Evolutionary conservation across 2,113 vertebrate genomes (phyloP), one percentile per base, ranked within the genome.

Genomic region (Heteronetta atricapilla): DNA sequence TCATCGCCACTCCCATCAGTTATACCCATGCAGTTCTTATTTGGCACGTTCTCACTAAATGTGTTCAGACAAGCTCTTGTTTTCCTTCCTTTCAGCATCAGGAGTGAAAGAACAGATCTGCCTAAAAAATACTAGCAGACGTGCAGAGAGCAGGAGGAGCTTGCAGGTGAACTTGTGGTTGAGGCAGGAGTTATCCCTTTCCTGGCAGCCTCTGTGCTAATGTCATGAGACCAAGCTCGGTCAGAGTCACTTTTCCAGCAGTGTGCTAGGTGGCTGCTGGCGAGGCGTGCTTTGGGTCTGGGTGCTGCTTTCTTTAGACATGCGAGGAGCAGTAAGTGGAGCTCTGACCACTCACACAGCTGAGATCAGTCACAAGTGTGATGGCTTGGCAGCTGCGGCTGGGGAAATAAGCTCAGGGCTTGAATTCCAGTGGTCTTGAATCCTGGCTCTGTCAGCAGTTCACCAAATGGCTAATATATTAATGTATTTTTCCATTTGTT

Each of bases 241-340:
- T 2, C 4, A 11, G 23, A 38, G 40, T 31, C 40, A 2, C 42
- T 1, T 0, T n/a, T 40, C 56, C 64, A 50, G 4, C n/a, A 18
- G 13, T 0, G 4, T 20, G 44, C 42, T 78, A 56, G 90, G 89
- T 63, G 81, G 69, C 81, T 1, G 4, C 0, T 0, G 50, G 48
- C 12, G 60, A 6, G 38, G 13, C 38, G 4, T 8, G 0, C 53
- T 6, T 8, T 13, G n/a, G n/a, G 29, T 46, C 75, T 79, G 70
- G 15, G 8, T 73, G 50, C 34, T 0, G 1, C 11, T 21, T 50
- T 48, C 6, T 1, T 62, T 4, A 4, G 44, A 21, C 0, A 2
- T 8, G 3, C 23, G 28, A 70, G 74, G 58, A 69, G 77, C 8
- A 16, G 10, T 10, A 50, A 70, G 34, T 16, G 8, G 56, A 79